phyloP scores from a whole-genome alignment of 1,140 invertebrate genomes.

The Pseudomyrmex concolor region DNA sequence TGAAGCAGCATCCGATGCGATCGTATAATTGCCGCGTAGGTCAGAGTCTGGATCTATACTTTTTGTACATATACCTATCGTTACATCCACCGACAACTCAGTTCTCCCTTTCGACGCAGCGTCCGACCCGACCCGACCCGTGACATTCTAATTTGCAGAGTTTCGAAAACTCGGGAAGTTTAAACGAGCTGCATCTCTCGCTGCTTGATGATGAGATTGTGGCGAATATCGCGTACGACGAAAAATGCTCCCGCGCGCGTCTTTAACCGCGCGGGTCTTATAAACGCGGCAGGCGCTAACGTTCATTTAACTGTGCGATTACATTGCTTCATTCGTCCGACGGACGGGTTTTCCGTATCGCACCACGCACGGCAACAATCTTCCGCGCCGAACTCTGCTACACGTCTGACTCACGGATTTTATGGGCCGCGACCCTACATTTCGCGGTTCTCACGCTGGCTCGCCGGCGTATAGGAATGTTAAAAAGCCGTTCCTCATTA shows the following conservation, averaged over 20 bases:
- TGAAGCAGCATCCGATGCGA: constrained; percentile 52
- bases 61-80: constrained; percentile 52
- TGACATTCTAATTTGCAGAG: constrained; percentile 47
- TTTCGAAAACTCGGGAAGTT: constrained; percentile 50
- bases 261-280: neutral
- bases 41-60: constrained; percentile 29
- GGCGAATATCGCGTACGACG: neutral
- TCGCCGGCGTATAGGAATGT: constrained; percentile 65
- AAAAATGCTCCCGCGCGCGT: constrained; percentile 36
- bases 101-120: constrained; percentile 30
- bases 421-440: constrained; percentile 70
- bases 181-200: constrained; percentile 8
- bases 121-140: constrained; percentile 39
- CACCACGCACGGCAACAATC: constrained; percentile 55
- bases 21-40: constrained; percentile 65
- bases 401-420: constrained; percentile 67
- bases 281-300: constrained; percentile 41
- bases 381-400: constrained; percentile 21
- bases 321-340: constrained; percentile 11
- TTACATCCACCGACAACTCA: constrained; percentile 50
- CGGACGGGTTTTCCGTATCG: constrained; percentile 1
- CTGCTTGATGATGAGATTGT: neutral
- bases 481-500: constrained; percentile 73
- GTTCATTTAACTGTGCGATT: constrained; percentile 34
- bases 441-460: constrained; percentile 74